Evolutionary conservation across 2,113 vertebrate species (phyloP).

Genomic region (Corythornis vintsioides): DNA sequence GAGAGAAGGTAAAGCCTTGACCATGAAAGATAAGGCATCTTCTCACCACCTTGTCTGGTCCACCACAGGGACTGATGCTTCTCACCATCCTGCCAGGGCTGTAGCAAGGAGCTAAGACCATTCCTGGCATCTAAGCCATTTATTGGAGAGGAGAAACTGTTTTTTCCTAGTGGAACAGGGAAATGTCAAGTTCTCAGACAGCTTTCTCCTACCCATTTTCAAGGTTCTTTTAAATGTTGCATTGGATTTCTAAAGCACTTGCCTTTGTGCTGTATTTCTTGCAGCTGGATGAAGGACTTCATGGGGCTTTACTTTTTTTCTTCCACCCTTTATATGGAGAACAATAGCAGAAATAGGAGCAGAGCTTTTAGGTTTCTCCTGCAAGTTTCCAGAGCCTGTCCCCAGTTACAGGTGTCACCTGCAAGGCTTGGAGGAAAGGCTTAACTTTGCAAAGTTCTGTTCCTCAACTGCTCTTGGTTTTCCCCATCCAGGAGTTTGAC

Average conservation of each 20-base stretch:
- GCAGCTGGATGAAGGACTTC: not conserved
- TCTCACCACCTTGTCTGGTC: not conserved
- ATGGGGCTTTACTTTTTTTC: not conserved
- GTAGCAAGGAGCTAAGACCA: not conserved
- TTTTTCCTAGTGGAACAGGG: not conserved
- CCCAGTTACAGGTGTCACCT: not conserved
- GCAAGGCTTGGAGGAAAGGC: not conserved
- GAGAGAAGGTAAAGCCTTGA: not conserved
- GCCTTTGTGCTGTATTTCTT: not conserved
- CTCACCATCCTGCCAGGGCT: not conserved
- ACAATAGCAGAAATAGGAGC: not conserved
- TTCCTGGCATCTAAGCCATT: not conserved
- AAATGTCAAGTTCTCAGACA: not conserved
- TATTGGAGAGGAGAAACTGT: not conserved
- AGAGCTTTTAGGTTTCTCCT: not conserved
- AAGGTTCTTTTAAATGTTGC: not conserved
- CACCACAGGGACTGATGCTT: not conserved
- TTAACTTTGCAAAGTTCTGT: not conserved
- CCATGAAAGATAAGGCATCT: not conserved
- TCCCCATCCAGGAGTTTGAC: conserved; percentile 87
- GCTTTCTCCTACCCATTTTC: not conserved
- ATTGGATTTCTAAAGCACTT: not conserved
- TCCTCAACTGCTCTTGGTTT: not conserved
- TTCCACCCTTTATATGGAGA: not conserved
- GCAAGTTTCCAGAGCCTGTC: not conserved